phyloP scores from a whole-genome alignment of 2,797 vertebrate genomes.

The Typhlichthys eigenmanni region DNA sequence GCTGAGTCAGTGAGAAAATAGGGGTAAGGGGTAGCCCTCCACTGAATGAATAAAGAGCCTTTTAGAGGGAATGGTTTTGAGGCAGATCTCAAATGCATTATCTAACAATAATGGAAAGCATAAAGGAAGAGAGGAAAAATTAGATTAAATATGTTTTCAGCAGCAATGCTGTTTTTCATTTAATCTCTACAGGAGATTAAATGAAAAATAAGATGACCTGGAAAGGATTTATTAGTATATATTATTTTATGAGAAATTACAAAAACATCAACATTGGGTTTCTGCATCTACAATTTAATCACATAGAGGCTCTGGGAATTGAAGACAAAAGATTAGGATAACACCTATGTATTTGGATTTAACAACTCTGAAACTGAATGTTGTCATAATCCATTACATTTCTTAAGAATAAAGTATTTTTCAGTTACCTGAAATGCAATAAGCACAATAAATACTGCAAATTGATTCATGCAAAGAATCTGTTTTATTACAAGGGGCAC shows the following conservation, averaged over 20 bases:
- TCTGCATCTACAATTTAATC: constrained; percentile 22
- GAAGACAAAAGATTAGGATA: constrained; percentile 13
- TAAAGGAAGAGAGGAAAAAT: constrained; percentile 47
- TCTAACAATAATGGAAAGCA: constrained; percentile 72
- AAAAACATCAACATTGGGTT: constrained; percentile 45
- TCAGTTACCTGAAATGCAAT: too few relatives aligned
- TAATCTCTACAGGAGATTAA: constrained; percentile 50
- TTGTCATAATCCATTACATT: background rate
- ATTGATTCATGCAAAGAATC: too few relatives aligned
- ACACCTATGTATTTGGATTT: constrained; percentile 7
- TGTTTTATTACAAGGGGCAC: too few relatives aligned
- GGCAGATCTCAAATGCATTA: constrained; percentile 66
- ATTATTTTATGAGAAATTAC: constrained; percentile 25
- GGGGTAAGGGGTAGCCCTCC: constrained; percentile 52
- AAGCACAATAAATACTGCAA: too few relatives aligned
- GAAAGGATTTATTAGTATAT: constrained; percentile 24
- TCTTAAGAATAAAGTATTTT: background rate
- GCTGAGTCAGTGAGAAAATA: constrained; percentile 76
- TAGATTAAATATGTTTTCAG: constrained; percentile 63
- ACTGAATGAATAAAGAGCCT: constrained; percentile 74
- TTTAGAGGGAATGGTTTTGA: constrained; percentile 52
- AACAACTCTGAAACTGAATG: constrained; percentile 2
- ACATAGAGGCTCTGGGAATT: constrained; percentile 19
- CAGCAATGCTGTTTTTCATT: constrained; percentile 56
- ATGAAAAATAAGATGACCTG: constrained; percentile 49